Evolutionary conservation across 2,113 vertebrate species (phyloP).

Genomic region (Crotalus tigris): DNA sequence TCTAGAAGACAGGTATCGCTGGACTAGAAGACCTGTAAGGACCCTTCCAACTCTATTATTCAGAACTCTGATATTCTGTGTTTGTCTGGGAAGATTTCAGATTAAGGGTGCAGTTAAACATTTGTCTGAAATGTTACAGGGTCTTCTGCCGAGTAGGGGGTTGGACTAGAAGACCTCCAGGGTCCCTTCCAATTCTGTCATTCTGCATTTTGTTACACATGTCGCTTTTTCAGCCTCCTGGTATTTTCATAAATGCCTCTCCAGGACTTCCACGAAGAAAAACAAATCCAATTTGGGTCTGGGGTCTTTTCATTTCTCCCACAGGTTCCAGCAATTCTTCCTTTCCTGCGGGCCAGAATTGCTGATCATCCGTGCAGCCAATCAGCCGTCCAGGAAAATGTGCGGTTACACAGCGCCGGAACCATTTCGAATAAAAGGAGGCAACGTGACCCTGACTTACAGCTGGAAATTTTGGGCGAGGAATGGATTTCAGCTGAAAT

Average conservation of each 20-base stretch:
- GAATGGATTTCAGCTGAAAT: conserved; percentile 8
- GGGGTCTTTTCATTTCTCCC: not conserved
- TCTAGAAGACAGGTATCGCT: no score
- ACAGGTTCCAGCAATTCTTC: conserved; percentile 7
- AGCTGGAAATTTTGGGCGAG: conserved; percentile 38
- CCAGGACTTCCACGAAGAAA: not conserved
- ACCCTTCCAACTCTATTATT: no score
- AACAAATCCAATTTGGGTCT: not conserved
- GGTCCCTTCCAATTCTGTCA: not conserved
- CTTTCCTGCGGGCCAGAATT: not conserved
- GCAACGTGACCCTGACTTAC: conserved; percentile 47
- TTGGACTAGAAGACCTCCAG: no score
- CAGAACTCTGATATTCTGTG: no score
- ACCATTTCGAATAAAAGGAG: conserved; percentile 41
- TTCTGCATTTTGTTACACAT: not conserved
- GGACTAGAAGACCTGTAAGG: no score
- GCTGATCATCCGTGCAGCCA: not conserved
- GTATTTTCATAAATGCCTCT: not conserved
- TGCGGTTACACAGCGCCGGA: not conserved
- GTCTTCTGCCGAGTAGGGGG: no score
- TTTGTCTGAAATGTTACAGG: no score
- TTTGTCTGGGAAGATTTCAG: no score
- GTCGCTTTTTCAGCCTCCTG: not conserved
- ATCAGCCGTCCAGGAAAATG: not conserved
- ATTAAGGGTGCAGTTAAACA: not conserved